Evolutionary conservation across 1,140 invertebrate species (phyloP), one percentile per base, ranked within the genome.

Genomic region (Drosophila insularis): DNA sequence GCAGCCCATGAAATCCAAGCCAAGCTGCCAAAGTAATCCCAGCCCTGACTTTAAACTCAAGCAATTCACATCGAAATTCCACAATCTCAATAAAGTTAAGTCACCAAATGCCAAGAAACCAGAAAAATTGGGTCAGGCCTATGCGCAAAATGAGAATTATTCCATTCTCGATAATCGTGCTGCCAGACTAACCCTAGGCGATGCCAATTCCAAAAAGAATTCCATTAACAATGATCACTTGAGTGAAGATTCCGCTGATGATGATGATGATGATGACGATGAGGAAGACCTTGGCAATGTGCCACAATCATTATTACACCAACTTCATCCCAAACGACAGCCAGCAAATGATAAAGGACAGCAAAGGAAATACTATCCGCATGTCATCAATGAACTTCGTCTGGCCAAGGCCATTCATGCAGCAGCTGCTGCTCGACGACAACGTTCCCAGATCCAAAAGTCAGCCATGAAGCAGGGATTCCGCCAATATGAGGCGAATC

Each of bases 401-500:
- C 55, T 58, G 31, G 55, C 31, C 2, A 31, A 13, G 14, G 55
- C 31, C 0, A 23, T 58, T 4, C 55, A 35, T 58, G 32, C 27
- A 13, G 55, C 55, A 11, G 55, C 55, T 58, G 55, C 31, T 14
- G 31, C 55, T 19, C 55, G 55, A 1, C 31, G 55, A 17, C 14
- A 35, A 19, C n/a, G 23, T 50, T 50, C 43, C 7, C 43, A 50
- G 43, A 10, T 2, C 7, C 2, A 21, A 1, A 58, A 58, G 11
- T 8, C 13, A 0, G 3, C 55, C 1, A 21, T 50, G 4, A n/a
- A 58, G 2, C n/a, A 21, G n/a, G 23, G 31, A 0, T 73, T 46
- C 43, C 35, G 21, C 14, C 43, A 66, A 0, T 74, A 74, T 32
- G 72, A 74, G 37, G 19, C 4, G 1, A 54, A 27, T 1, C n/a